Percentiles rank a stretch among this genome's conserved stretches.
Evolutionary conservation across 1,140 invertebrate genomes (phyloP).

Genomic region (Rhopalosiphum maidis): DNA sequence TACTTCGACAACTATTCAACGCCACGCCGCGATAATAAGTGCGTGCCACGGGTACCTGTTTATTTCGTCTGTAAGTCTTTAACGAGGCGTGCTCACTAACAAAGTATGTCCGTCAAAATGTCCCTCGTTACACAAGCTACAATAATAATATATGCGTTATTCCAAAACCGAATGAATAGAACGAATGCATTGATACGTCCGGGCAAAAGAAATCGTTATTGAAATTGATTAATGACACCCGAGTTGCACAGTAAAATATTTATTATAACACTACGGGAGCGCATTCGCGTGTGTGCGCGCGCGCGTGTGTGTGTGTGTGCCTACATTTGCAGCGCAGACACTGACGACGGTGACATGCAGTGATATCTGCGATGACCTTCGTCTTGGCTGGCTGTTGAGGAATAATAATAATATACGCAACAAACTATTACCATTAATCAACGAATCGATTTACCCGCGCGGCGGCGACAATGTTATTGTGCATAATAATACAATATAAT

Average conservation of each 20-base stretch:
- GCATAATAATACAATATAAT: neutral
- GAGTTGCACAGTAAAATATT: neutral
- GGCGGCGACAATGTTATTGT: neutral
- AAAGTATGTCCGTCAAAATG: neutral
- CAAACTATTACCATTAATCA: neutral
- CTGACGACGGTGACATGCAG: neutral
- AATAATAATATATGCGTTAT: neutral
- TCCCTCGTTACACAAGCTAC: neutral
- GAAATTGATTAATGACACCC: constrained; percentile 28
- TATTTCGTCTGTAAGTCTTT: neutral
- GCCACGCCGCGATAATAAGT: neutral
- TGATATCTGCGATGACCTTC: neutral
- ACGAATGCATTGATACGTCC: neutral
- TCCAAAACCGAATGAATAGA: neutral
- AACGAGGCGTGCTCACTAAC: neutral
- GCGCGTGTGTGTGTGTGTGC: too few species aligned
- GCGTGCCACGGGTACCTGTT: neutral
- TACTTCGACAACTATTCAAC: neutral
- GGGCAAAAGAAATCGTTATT: constrained; percentile 19
- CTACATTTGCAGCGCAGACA: neutral
- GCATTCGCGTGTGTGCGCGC: too few species aligned
- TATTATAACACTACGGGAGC: neutral
- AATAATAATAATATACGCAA: neutral
- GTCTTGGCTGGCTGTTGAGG: neutral
- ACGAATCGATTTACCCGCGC: neutral